Conservation (phyloP, 2,113 vertebrate genomes). For the Noturus placidus region DNA sequence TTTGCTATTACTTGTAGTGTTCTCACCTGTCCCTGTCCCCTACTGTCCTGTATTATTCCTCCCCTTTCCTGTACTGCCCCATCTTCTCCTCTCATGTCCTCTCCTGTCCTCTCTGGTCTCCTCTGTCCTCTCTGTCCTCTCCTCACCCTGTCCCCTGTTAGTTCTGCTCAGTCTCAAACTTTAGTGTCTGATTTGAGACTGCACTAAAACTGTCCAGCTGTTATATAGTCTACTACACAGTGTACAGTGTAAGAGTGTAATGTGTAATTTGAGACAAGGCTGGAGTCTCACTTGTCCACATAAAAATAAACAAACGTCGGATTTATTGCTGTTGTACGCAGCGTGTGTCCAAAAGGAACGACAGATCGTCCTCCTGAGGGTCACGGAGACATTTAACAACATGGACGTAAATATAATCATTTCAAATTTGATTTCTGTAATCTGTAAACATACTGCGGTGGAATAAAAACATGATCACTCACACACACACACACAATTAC, state of each 20-base stretch:
- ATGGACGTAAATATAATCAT: not conserved
- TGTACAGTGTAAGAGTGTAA: not conserved
- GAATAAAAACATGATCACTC: not conserved
- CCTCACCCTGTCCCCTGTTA: not conserved
- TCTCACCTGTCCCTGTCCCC: not conserved
- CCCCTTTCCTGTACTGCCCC: not conserved
- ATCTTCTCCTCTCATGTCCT: not conserved
- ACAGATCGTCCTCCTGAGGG: not conserved
- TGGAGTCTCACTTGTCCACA: not conserved
- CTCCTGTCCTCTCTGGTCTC: not conserved
- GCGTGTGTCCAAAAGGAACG: not conserved
- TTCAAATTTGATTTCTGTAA: not conserved
- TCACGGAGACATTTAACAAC: not conserved
- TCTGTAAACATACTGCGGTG: not conserved
- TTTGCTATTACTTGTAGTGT: not conserved
- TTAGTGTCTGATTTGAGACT: not conserved
- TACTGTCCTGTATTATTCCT: not conserved
- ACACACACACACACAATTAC: not conserved
- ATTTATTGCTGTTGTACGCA: not conserved
- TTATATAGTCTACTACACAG: not conserved
- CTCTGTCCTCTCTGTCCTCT: not conserved
- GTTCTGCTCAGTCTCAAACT: not conserved
- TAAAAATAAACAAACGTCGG: not conserved
- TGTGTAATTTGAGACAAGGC: not conserved
- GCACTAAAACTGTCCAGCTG: not conserved